These are phyloP conservation scores for Gymnopithys bicolor DNA, from an alignment of 2,797 vertebrate genomes.

Conservation along the genomic window DNA sequence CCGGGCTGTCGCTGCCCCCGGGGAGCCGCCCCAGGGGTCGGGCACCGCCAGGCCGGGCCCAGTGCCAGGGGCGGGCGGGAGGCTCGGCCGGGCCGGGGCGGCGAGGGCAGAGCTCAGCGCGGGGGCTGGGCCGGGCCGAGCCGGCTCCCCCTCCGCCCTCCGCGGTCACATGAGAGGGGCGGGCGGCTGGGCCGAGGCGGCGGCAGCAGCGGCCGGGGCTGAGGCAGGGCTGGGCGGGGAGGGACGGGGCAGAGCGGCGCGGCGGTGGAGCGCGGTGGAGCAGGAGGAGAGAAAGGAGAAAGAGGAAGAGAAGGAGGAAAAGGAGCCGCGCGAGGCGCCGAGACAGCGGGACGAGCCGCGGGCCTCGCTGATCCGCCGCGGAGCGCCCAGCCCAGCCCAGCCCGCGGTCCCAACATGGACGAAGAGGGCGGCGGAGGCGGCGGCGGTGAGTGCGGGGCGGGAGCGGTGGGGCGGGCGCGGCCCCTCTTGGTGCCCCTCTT, in stretches of 20 bases:
- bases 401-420: conserved; percentile 68
- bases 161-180: conserved; percentile 54
- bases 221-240: not conserved
- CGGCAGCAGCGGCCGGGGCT: not conserved
- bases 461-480: not conserved
- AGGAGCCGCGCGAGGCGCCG: not conserved
- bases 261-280: not conserved
- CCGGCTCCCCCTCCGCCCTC: not conserved
- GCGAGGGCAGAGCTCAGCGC: rapidly evolving
- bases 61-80: too few species aligned
- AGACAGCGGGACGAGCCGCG: not conserved
- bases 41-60: too few species aligned
- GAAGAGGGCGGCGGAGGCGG: conserved; percentile 73
- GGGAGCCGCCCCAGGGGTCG: not conserved
- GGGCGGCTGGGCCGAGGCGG: conserved; percentile 36
- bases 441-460: conserved; percentile 67
- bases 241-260: not conserved
- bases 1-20: too few species aligned
- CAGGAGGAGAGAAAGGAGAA: not conserved
- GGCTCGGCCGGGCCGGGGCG: not conserved
- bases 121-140: not conserved
- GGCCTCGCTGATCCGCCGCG: not conserved
- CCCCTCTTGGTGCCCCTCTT: not conserved
- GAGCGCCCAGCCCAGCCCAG: not conserved
- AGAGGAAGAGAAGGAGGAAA: not conserved